Percentiles rank a stretch among this genome's conserved stretches.
Conservation (phyloP, 2,888 invertebrate genomes). For the Lydus trimaculatus region DNA sequence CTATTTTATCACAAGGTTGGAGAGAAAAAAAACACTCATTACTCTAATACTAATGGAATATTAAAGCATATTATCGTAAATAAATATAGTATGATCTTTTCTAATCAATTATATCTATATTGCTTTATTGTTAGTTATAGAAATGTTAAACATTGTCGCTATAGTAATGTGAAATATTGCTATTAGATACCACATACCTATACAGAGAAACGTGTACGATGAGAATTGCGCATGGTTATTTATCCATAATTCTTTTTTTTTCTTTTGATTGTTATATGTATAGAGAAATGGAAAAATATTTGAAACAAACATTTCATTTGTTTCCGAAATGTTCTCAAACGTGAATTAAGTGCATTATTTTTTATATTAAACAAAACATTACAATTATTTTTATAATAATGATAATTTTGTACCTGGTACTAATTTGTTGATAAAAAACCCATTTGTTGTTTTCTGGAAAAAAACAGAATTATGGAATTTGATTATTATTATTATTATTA, state of each 20-base stretch:
- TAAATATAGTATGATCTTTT: background rate
- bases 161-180: constrained; percentile 1
- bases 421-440: too few species aligned
- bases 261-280: background rate
- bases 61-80: background rate
- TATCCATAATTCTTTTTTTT: background rate
- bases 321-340: background rate
- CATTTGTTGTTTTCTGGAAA: too few species aligned
- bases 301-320: background rate
- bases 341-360: background rate
- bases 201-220: background rate
- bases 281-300: background rate
- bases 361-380: too few species aligned
- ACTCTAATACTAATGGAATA: background rate
- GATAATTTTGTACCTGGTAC: too few species aligned
- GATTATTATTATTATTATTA: too few species aligned
- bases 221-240: background rate
- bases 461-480: constrained; percentile 36
- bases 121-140: background rate
- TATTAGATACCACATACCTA: background rate
- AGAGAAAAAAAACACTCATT: too few species aligned
- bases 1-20: background rate
- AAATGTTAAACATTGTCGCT: constrained; percentile 7
- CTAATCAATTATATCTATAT: background rate
- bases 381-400: too few species aligned